Conservation (phyloP, 2,888 invertebrate genomes). For the Drosophila mulleri region DNA sequence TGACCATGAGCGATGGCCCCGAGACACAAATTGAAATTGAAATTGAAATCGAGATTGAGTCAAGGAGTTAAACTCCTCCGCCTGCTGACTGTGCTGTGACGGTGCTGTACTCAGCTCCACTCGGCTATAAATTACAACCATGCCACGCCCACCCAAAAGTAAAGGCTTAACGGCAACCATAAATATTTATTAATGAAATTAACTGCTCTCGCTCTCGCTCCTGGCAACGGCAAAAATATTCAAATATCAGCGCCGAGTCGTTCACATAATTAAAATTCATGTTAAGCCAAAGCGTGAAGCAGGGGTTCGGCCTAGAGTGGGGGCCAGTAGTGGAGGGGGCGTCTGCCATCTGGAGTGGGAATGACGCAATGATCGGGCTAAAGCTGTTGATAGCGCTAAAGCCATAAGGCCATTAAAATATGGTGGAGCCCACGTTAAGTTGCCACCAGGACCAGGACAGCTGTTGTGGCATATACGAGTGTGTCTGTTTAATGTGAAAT, state of each 20-base stretch:
- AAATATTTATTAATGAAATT: constrained; percentile 84
- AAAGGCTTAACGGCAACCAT: constrained; percentile 69
- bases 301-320: constrained; percentile 10
- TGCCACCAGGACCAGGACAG: constrained; percentile 16
- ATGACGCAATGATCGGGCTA: constrained; percentile 53
- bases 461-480: constrained; percentile 30
- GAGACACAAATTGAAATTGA: constrained; percentile 37
- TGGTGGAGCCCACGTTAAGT: constrained; percentile 17
- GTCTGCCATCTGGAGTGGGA: neutral
- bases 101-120: neutral
- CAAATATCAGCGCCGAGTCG: constrained; percentile 70
- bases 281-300: constrained; percentile 30
- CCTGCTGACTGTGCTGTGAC: constrained; percentile 7
- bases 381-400: constrained; percentile 57
- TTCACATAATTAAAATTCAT: constrained; percentile 82
- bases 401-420: constrained; percentile 48
- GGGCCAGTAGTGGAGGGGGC: neutral
- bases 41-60: constrained; percentile 30
- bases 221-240: constrained; percentile 68
- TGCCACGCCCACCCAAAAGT: constrained; percentile 42
- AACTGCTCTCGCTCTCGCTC: constrained; percentile 61
- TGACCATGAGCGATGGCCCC: constrained; percentile 67
- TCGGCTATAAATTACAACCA: constrained; percentile 50
- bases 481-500: neutral
- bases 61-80: constrained; percentile 7